phyloP scores from a whole-genome alignment of 2,797 vertebrate species.

The Borostomias antarcticus region DNA sequence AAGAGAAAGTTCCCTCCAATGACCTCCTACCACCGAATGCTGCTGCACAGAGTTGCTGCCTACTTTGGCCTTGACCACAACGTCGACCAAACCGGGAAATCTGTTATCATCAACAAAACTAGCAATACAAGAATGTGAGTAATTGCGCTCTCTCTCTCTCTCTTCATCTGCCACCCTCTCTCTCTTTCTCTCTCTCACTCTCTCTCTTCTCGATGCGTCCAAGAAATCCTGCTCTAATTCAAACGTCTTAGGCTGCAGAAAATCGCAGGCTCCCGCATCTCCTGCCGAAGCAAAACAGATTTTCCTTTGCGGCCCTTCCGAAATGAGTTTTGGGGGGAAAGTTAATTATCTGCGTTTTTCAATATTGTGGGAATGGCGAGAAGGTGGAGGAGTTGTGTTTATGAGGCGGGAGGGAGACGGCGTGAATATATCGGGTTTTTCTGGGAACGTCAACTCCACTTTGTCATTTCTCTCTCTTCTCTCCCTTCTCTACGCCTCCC shows the following conservation, averaged over 20 bases:
- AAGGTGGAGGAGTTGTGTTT: not conserved
- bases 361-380: constrained; percentile 11
- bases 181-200: not conserved
- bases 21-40: constrained; percentile 99
- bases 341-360: constrained; percentile 29
- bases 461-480: not conserved
- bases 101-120: constrained; percentile 99
- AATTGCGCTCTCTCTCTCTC: not conserved
- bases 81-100: constrained; percentile 96
- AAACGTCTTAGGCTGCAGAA: constrained; percentile 24
- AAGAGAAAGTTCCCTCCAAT: constrained; percentile 98
- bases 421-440: constrained; percentile 18
- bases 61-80: constrained; percentile 99
- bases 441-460: not conserved
- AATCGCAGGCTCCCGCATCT: constrained; percentile 22
- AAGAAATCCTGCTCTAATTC: constrained; percentile 18
- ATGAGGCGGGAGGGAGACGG: constrained; percentile 3
- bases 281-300: constrained; percentile 17
- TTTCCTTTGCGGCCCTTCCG: not conserved
- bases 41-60: constrained; percentile 95
- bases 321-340: constrained; percentile 37
- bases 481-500: constrained; percentile 8
- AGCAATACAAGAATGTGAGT: constrained; percentile 98
- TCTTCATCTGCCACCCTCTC: not conserved
- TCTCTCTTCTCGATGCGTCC: constrained; percentile 7